Conservation (phyloP, 1,140 invertebrate genomes). For the Oryctes rhinoceros region DNA sequence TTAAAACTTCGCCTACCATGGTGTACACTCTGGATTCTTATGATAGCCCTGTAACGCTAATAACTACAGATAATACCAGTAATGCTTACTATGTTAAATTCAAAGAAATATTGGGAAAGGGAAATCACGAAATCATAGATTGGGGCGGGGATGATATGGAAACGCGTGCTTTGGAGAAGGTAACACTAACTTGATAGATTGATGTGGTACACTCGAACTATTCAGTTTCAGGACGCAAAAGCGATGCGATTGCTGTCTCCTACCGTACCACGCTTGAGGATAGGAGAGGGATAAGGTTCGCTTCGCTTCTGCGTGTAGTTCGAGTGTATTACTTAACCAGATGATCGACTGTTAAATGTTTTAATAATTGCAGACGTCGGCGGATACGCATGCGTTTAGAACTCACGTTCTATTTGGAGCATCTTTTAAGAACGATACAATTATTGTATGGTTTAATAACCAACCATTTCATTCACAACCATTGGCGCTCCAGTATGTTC, state of each 20-base stretch:
- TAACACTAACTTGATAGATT: slow-evolving; percentile 7
- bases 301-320: too few relatives aligned
- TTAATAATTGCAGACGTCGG: slow-evolving; percentile 47
- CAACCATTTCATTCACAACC: slow-evolving; percentile 73
- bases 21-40: slow-evolving; percentile 44
- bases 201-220: background rate
- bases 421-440: slow-evolving; percentile 53
- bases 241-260: too few relatives aligned
- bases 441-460: slow-evolving; percentile 71
- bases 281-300: too few relatives aligned
- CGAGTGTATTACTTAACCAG: too few relatives aligned
- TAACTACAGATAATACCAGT: slow-evolving; percentile 30
- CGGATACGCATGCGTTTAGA: slow-evolving; percentile 48
- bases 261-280: too few relatives aligned
- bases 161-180: slow-evolving; percentile 38
- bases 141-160: slow-evolving; percentile 28
- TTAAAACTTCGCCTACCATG: slow-evolving; percentile 28
- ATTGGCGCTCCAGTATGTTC: slow-evolving; percentile 49
- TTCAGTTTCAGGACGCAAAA: too few relatives aligned
- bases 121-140: slow-evolving; percentile 34
- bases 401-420: slow-evolving; percentile 63
- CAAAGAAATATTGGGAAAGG: background rate
- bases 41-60: slow-evolving; percentile 39
- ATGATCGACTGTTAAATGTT: too few relatives aligned
- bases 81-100: slow-evolving; percentile 33